Conservation (phyloP, 2,797 vertebrate genomes). For the Syndactyla subalaris region DNA sequence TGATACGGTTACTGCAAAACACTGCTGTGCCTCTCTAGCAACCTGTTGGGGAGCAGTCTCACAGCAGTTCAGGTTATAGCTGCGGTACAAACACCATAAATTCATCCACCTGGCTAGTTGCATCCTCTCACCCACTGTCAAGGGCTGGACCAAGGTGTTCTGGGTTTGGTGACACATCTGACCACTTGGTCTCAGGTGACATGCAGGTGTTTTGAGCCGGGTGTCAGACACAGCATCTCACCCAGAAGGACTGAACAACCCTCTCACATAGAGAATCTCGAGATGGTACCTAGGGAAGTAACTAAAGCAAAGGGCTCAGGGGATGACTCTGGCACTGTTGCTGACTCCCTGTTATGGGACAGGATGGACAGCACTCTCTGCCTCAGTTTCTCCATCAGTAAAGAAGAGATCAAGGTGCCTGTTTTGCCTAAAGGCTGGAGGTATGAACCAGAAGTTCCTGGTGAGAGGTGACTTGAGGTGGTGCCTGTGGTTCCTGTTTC, state of each 20-base stretch:
- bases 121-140: neutral
- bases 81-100: neutral
- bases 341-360: neutral
- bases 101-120: neutral
- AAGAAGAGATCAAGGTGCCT: neutral
- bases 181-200: neutral
- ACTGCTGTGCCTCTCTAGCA: neutral
- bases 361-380: neutral
- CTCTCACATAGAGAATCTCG: accelerated
- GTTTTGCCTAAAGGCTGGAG: neutral
- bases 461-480: neutral
- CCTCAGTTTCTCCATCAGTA: conserved; percentile 2
- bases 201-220: neutral
- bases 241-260: neutral
- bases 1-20: neutral
- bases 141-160: neutral
- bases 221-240: neutral
- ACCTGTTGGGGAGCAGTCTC: neutral
- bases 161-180: neutral
- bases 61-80: neutral
- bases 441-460: neutral
- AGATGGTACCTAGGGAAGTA: neutral
- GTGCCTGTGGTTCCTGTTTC: neutral
- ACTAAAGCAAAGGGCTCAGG: neutral
- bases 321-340: neutral